Evolutionary conservation across 1,140 invertebrate species (phyloP).

Genomic region (Anastrepha ludens): DNA sequence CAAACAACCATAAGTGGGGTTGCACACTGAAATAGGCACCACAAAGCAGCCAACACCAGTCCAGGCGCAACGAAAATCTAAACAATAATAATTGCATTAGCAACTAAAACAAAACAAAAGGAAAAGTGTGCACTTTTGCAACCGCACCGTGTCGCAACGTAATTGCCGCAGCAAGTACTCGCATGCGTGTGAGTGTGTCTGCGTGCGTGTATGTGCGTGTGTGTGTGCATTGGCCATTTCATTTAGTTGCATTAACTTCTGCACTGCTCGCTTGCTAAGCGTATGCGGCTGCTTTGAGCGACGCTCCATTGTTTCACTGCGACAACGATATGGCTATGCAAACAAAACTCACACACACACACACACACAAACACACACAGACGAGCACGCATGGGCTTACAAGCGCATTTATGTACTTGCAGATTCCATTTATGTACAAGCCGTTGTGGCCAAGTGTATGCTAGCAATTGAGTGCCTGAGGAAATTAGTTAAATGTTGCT

Average conservation of each 20-base stretch:
- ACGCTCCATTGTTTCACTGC: neutral
- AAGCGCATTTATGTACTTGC: neutral
- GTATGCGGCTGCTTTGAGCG: conserved; percentile 11
- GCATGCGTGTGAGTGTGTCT: neutral
- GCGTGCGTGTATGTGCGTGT: neutral
- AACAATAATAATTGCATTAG: conserved; percentile 31
- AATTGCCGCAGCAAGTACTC: neutral
- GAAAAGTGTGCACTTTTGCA: neutral
- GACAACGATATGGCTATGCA: conserved; percentile 49
- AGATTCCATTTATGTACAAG: neutral
- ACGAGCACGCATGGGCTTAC: neutral
- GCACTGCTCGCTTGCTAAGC: conserved; percentile 30
- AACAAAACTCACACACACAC: conserved; percentile 43
- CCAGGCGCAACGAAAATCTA: neutral
- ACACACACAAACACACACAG: conserved; percentile 1
- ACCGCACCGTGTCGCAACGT: neutral
- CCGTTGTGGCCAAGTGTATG: conserved; percentile 16
- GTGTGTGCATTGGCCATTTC: conserved; percentile 9
- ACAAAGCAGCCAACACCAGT: conserved; percentile 34
- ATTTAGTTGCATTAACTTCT: conserved; percentile 39
- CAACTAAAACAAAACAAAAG: neutral
- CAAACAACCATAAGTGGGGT: too few species aligned
- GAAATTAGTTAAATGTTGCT: conserved; percentile 58
- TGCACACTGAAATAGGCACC: conserved; percentile 34
- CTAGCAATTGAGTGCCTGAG: conserved; percentile 55